phyloP scores from a whole-genome alignment of 2,797 vertebrate species.

The Falco concolor region DNA sequence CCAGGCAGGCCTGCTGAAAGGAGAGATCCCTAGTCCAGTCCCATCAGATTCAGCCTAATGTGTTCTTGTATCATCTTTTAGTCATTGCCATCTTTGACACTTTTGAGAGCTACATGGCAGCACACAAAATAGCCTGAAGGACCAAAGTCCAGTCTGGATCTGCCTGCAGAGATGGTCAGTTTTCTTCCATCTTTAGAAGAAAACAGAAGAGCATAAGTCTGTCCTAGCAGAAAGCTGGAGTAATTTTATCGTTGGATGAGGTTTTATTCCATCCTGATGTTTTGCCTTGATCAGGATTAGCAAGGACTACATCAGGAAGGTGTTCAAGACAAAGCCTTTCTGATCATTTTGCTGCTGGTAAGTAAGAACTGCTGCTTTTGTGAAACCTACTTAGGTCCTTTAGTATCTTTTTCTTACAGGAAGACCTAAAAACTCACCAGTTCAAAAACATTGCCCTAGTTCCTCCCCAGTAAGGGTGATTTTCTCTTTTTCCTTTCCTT shows the following conservation, averaged over 20 bases:
- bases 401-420: not conserved
- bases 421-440: not conserved
- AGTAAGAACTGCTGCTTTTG: not conserved
- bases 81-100: not conserved
- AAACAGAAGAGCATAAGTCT: not conserved
- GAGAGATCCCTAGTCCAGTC: not conserved
- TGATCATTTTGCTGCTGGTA: not conserved
- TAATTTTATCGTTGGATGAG: not conserved
- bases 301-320: not conserved
- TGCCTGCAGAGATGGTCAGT: not conserved
- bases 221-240: not conserved
- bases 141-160: not conserved
- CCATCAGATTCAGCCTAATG: not conserved
- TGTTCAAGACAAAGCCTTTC: not conserved
- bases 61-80: not conserved
- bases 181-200: not conserved
- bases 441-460: not conserved
- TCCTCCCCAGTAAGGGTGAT: not conserved
- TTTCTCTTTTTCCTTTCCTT: not conserved
- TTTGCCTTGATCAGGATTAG: not conserved
- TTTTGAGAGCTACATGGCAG: not conserved
- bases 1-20: not conserved
- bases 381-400: not conserved
- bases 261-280: not conserved
- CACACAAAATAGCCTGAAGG: not conserved